Evolutionary conservation across 2,888 invertebrate genomes (phyloP).

Genomic region (Drosophila neotestacea): DNA sequence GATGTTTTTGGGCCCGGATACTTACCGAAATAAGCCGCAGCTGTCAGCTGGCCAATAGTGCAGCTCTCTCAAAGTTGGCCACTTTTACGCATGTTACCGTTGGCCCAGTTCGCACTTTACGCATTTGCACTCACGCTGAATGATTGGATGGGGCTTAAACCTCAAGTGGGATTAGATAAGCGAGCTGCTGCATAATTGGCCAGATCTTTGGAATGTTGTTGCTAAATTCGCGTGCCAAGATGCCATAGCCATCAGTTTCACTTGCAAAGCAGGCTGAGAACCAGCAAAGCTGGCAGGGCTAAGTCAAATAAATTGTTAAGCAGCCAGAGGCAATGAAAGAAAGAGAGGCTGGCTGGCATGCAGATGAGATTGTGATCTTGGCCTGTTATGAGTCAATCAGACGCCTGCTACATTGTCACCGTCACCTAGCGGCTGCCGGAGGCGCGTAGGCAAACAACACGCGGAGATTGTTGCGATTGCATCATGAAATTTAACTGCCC

Average conservation of each 20-base stretch:
- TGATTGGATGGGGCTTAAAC: slow-evolving; percentile 14
- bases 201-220: slow-evolving; percentile 21
- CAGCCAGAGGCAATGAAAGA: slow-evolving; percentile 23
- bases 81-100: slow-evolving; percentile 71
- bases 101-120: slow-evolving; percentile 55
- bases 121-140: slow-evolving; percentile 19
- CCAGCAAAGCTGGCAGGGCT: slow-evolving; percentile 46
- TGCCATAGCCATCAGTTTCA: slow-evolving; percentile 70
- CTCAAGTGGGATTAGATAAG: slow-evolving; percentile 38
- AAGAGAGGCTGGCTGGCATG: slow-evolving; percentile 47
- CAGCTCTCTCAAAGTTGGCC: slow-evolving; percentile 6
- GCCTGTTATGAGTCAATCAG: slow-evolving; percentile 79
- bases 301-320: slow-evolving; percentile 70
- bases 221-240: slow-evolving; percentile 63
- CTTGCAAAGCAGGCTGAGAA: slow-evolving; percentile 38
- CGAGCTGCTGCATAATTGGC: slow-evolving; percentile 34
- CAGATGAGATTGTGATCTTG: slow-evolving; percentile 72
- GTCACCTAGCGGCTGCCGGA: slow-evolving; percentile 58
- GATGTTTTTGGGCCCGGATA: slow-evolving; percentile 30
- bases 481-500: slow-evolving; percentile 76
- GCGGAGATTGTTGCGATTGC: slow-evolving; percentile 76
- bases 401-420: slow-evolving; percentile 77
- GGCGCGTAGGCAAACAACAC: slow-evolving; percentile 66
- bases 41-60: slow-evolving; percentile 9
- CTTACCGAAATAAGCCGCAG: slow-evolving; percentile 35